phyloP scores from a whole-genome alignment of 2,113 vertebrate species.

The Mustelus asterias region DNA sequence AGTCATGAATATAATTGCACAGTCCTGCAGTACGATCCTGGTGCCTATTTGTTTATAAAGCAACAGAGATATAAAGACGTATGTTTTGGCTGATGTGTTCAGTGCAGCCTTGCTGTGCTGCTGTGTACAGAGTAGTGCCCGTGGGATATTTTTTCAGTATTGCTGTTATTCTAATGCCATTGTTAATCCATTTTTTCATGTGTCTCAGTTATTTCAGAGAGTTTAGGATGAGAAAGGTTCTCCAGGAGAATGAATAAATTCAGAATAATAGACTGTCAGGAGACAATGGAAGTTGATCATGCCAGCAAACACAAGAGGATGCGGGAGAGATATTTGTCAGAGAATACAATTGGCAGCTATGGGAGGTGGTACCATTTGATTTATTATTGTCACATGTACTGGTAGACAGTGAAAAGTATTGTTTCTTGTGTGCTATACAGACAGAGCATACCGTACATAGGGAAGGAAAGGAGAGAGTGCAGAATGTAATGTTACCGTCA shows the following conservation, averaged over 20 bases:
- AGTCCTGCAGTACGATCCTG: not conserved
- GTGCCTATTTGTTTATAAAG: not conserved
- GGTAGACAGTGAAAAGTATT: too few species aligned
- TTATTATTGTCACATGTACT: too few species aligned
- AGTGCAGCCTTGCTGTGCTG: not conserved
- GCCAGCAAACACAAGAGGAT: not conserved
- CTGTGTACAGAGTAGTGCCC: not conserved
- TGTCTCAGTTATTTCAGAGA: not conserved
- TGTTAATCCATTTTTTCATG: not conserved
- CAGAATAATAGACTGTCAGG: not conserved
- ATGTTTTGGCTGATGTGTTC: not conserved
- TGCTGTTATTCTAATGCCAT: slow-evolving; percentile 9
- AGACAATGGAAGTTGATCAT: not conserved
- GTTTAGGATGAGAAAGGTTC: not conserved
- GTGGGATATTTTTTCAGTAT: not conserved
- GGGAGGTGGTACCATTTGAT: too few species aligned
- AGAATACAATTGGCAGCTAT: not conserved
- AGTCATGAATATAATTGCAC: not conserved
- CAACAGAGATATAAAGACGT: not conserved
- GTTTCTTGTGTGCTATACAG: too few species aligned
- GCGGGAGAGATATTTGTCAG: not conserved
- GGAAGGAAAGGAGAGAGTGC: too few species aligned
- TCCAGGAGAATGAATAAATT: not conserved
- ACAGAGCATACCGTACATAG: too few species aligned
- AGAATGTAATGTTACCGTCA: too few species aligned